phyloP scores from a whole-genome alignment of 2,888 invertebrate species.

The Drosophila peninsularis region DNA sequence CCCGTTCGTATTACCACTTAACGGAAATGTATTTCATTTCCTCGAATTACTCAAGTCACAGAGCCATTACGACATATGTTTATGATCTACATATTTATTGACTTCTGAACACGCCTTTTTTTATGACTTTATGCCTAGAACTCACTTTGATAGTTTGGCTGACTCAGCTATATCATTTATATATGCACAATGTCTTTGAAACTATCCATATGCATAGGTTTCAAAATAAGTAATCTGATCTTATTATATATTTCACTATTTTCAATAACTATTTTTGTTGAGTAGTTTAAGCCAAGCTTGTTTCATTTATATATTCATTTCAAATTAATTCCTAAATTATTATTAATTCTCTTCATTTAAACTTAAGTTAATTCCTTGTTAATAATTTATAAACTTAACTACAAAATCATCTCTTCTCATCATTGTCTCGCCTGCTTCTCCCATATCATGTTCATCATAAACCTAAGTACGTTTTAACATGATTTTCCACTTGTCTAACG shows the following conservation, averaged over 20 bases:
- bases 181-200: too few species aligned
- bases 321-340: background rate
- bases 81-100: background rate
- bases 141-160: background rate
- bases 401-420: background rate
- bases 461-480: background rate
- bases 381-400: too few species aligned
- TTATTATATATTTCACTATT: too few species aligned
- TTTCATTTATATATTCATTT: background rate
- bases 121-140: background rate
- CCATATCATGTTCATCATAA: background rate
- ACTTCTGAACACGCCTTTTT: background rate
- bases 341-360: background rate
- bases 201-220: too few species aligned
- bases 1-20: constrained; percentile 5
- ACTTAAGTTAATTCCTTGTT: too few species aligned
- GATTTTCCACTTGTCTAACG: constrained; percentile 9
- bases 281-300: background rate
- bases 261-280: too few species aligned
- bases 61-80: background rate
- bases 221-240: too few species aligned
- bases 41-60: background rate
- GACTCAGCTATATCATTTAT: too few species aligned
- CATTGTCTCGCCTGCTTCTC: too few species aligned
- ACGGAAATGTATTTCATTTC: background rate